These are phyloP conservation scores for Syrista parreyssii DNA, from an alignment of 2,888 invertebrate species.

Conservation along the genomic window DNA sequence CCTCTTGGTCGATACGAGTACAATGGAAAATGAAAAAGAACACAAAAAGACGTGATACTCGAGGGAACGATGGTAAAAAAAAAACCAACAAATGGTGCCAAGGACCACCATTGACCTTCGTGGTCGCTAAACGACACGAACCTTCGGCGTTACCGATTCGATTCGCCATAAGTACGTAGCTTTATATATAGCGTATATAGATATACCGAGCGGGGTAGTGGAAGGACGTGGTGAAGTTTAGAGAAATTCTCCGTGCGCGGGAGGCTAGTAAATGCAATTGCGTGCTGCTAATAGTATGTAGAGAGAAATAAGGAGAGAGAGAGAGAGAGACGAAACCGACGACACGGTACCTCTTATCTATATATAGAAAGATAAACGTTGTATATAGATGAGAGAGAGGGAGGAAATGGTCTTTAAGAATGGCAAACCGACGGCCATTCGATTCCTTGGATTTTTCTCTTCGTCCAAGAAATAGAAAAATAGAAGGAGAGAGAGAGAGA, in stretches of 20 bases:
- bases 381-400: too few relatives aligned
- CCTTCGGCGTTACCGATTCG: not conserved
- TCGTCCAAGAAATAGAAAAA: too few relatives aligned
- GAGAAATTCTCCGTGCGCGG: not conserved
- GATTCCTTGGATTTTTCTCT: too few relatives aligned
- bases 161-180: not conserved
- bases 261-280: not conserved
- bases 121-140: slow-evolving; percentile 28
- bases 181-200: too few relatives aligned
- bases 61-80: not conserved
- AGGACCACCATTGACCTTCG: slow-evolving; percentile 44
- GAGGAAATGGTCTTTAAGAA: too few relatives aligned
- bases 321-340: not conserved
- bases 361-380: too few relatives aligned
- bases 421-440: too few relatives aligned
- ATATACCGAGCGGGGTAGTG: too few relatives aligned
- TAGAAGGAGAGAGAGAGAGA: not conserved
- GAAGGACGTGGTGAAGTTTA: too few relatives aligned
- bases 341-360: too few relatives aligned
- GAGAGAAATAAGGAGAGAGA: not conserved
- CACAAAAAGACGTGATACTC: not conserved
- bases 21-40: too few relatives aligned
- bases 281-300: not conserved
- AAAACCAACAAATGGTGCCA: slow-evolving; percentile 41
- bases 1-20: too few relatives aligned